These are phyloP conservation scores for Poeciliopsis infans DNA, from an alignment of 2,797 vertebrate species.

Conservation along the genomic window DNA sequence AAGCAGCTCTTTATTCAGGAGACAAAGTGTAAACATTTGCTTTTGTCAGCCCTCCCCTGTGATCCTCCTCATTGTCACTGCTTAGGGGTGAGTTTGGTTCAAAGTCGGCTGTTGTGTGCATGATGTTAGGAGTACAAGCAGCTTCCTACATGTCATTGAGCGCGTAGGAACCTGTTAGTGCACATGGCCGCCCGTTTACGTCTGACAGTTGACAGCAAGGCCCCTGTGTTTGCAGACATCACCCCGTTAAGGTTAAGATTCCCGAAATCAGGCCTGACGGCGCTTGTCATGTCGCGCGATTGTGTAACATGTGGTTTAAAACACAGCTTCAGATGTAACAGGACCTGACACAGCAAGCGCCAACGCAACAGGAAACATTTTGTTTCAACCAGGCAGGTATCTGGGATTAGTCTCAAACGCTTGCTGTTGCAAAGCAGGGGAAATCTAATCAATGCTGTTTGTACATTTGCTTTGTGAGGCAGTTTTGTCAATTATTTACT, in stretches of 20 bases:
- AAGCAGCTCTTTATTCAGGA: slow-evolving; percentile 47
- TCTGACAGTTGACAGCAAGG: slow-evolving; percentile 14
- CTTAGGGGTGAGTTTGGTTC: slow-evolving; percentile 36
- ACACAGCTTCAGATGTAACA: slow-evolving; percentile 2
- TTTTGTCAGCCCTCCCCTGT: slow-evolving; percentile 41
- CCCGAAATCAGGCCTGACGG: slow-evolving; percentile 23
- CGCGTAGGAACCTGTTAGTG: slow-evolving; percentile 23
- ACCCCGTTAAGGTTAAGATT: not conserved
- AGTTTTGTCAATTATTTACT: slow-evolving; percentile 27
- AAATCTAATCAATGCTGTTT: slow-evolving; percentile 38
- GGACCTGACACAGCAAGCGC: not conserved
- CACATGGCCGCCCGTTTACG: slow-evolving; percentile 28
- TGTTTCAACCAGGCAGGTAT: not conserved
- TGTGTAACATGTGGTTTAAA: slow-evolving; percentile 6
- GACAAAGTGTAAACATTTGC: slow-evolving; percentile 61
- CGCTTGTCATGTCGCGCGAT: slow-evolving; percentile 21
- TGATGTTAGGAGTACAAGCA: slow-evolving; percentile 2
- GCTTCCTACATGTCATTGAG: slow-evolving; percentile 18
- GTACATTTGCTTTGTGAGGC: slow-evolving; percentile 32
- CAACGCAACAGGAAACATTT: slow-evolving; percentile 13
- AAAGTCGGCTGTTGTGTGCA: slow-evolving; percentile 25
- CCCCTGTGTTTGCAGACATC: slow-evolving; percentile 23
- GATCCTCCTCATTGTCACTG: slow-evolving; percentile 35
- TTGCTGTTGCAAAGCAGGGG: slow-evolving; percentile 1
- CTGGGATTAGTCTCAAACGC: slow-evolving; percentile 3